Evolutionary conservation across 2,113 vertebrate genomes (phyloP), one percentile per base, ranked within the genome.

Genomic region (Hydrolagus affinis): DNA sequence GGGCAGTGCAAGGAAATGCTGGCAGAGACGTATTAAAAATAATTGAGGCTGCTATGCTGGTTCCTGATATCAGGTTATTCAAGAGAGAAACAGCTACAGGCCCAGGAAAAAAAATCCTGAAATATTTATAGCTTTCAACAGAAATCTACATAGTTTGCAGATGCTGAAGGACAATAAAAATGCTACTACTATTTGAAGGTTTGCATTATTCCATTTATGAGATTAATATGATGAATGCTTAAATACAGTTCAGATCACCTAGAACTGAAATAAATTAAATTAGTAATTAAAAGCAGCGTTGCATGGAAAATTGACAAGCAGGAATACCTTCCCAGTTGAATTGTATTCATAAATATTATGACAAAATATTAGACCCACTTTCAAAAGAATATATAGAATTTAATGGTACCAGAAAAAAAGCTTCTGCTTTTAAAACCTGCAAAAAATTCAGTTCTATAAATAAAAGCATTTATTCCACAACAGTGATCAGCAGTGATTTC

Each of bases 191-290:
- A 60, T 80, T 23, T 62, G 23, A 64, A 64, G 60, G 59, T 64
- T 57, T 60, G 64, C 57, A 80, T 28, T 80, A 80, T 64, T 80
- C 77, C 60, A 64, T 23, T 80, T 80, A 62, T 80, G 60, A 80
- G 77, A 80, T 80, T 80, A 80, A 80, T 59, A 80, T 64, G 77
- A 57, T 80, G 77, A 80, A 80, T 80, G 64, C 64, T 80, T 80
- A 80, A 80, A 80, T 44, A 44, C 44, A 44, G 44, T 44, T 44
- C 77, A 80, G 77, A 80, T 59, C 77, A 64, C 77, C 77, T 80
- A 80, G 77, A 80, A 80, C 77, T 80, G 77, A 80, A 80, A 64
- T 80, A 80, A 80, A 80, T 80, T 80, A 80, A 80, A 60, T 23
- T 80, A 64, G 44, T 80, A 80, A 80, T 80, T 80, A 80, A 80